Base-by-base conservation (phyloP, 2,888 invertebrate genomes). In the Pomacea canaliculata region DNA sequence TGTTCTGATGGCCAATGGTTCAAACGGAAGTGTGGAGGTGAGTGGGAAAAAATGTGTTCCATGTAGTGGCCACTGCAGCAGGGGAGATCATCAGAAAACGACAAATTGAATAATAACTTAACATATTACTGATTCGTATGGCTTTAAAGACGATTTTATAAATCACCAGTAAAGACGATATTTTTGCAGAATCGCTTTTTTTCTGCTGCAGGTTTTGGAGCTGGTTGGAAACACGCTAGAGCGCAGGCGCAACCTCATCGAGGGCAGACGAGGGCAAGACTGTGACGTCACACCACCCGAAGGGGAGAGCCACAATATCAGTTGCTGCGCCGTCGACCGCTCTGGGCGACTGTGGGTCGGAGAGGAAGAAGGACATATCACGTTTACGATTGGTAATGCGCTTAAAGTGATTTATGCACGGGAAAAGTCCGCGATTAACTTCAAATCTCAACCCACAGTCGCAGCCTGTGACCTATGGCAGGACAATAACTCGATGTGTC, bases 321-420 rank as follows among this genome's bases (percentile, higher is more conserved):
- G 74, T 62, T 74, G 74, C 60, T 67, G 60, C 23, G 59, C 49
- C 23, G 60, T 74, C 48, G 74, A 74, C 69, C 60, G 27, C 7
- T 60, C 74, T 1, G 74, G 74, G 8, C 37, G 19, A 12, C 74
- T 74, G 27, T 74, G 74, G 74, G 69, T 74, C 8, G 74, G 74
- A 18, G 68, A 74, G 62, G 74, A 74, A 62, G 69, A 69, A 16
- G 74, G 74, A 7, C 68, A 60, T n/a, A 67, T 74, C 48, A 9
- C 48, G 59, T 74, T n/a, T 74, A 74, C 19, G 74, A 74, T 27
- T 74, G 74, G 74, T 74, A 68, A 59, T 74, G 27, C 68, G 74
- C 12, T 37, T 67, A 37, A 49, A 66, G 10, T 74, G 69, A 74
- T 46, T 49, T 63, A 27, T 49, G 70, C 10, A 10, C 9, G 65